Conservation (phyloP, 2,797 vertebrate genomes). For the Myotis pilosus region DNA sequence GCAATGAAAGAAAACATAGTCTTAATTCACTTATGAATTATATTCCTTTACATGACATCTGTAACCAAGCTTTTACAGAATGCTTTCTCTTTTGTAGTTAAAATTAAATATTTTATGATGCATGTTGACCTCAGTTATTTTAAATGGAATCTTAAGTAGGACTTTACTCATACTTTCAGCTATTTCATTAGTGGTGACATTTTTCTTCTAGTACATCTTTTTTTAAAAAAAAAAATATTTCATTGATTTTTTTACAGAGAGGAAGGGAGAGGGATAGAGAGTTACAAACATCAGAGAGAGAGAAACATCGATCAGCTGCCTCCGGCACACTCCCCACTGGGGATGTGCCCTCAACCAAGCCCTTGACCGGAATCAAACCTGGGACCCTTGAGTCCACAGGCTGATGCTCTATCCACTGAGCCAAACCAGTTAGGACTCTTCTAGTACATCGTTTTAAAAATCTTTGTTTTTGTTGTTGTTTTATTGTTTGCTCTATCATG, state of each 20-base stretch:
- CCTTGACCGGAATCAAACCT: too few relatives aligned
- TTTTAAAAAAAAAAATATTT: neutral
- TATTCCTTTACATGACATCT: neutral
- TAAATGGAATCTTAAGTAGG: neutral
- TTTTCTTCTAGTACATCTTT: conserved; percentile 29
- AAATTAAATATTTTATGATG: conserved; percentile 10
- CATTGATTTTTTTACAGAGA: too few relatives aligned
- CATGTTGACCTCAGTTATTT: neutral
- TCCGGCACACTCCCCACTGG: too few relatives aligned
- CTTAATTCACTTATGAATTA: neutral
- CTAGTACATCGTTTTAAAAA: neutral
- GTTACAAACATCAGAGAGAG: too few relatives aligned
- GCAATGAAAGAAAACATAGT: neutral
- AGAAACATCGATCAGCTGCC: too few relatives aligned
- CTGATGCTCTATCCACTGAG: too few relatives aligned
- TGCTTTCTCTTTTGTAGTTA: neutral
- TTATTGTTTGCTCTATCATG: neutral
- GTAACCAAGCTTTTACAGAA: neutral
- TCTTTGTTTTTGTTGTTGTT: neutral
- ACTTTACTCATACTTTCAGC: neutral
- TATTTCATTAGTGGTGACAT: neutral
- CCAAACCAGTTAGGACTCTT: neutral
- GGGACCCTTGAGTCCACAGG: too few relatives aligned
- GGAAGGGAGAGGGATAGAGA: too few relatives aligned
- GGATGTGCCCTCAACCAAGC: too few relatives aligned